Conservation (phyloP, 2,113 vertebrate genomes). For the Ranitomeya imitator region DNA sequence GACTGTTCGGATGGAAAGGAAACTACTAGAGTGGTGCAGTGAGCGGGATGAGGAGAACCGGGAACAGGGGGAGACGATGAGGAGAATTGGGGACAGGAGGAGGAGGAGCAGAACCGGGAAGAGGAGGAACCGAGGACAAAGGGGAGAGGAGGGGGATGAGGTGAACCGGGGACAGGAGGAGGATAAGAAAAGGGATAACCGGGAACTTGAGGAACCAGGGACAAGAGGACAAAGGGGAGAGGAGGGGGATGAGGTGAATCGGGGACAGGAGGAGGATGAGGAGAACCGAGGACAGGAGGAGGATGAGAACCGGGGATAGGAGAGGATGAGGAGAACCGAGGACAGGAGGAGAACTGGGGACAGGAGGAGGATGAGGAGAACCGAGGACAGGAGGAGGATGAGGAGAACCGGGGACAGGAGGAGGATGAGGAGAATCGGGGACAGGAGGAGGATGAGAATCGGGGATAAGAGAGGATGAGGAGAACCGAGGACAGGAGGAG, state of each 20-base stretch:
- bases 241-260: neutral
- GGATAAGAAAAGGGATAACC: no score
- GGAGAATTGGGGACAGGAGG: neutral
- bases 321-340: neutral
- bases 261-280: neutral
- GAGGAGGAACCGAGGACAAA: no score
- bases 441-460: no score
- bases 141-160: neutral
- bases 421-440: no score
- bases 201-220: neutral
- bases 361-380: no score
- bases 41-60: neutral
- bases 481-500: no score
- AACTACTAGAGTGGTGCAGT: no score
- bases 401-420: no score
- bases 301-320: no score
- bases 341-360: no score
- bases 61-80: neutral
- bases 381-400: neutral
- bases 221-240: neutral
- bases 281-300: neutral
- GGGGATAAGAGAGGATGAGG: no score
- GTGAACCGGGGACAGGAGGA: neutral
- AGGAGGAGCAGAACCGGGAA: neutral
- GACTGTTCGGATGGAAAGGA: neutral